Percentiles rank a stretch among this genome's conserved stretches.
Conservation (phyloP, 1,140 invertebrate genomes). For the Macrobrachium nipponense region DNA sequence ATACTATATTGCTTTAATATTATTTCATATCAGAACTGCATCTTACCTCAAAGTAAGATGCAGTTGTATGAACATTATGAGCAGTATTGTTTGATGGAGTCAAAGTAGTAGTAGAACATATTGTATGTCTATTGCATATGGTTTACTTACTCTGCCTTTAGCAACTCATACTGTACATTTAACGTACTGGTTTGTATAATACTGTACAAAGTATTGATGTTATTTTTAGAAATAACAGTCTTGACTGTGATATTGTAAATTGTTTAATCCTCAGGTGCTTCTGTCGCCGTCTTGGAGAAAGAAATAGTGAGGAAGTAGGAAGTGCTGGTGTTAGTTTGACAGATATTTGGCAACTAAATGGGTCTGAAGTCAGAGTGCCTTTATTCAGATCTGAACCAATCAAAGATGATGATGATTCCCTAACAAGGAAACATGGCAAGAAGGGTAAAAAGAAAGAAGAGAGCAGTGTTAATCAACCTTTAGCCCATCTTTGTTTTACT, state of each 20-base stretch:
- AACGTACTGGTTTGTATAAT: too few species aligned
- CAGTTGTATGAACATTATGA: too few species aligned
- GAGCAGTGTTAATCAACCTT: background rate
- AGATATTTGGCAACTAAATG: constrained; percentile 50
- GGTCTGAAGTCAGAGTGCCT: constrained; percentile 30
- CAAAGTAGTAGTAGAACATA: too few species aligned
- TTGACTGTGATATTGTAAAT: background rate
- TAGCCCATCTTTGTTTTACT: constrained; percentile 29
- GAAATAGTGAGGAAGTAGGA: constrained; percentile 47
- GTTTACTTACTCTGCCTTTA: too few species aligned
- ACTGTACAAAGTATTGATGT: background rate
- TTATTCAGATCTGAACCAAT: background rate
- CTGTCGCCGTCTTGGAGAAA: constrained; percentile 51
- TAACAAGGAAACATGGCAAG: constrained; percentile 25
- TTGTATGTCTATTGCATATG: too few species aligned
- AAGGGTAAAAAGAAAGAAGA: constrained; percentile 30
- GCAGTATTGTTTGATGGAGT: too few species aligned
- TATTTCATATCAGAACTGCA: too few species aligned
- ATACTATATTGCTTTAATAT: too few species aligned
- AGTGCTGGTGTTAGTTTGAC: constrained; percentile 39
- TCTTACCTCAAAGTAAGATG: too few species aligned
- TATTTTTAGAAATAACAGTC: background rate
- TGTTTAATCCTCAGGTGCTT: constrained; percentile 26
- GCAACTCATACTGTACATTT: too few species aligned
- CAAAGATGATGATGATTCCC: constrained; percentile 11